Percentiles rank a stretch among this genome's conserved stretches.
Evolutionary conservation across 2,113 vertebrate genomes (phyloP).

Genomic region (Odocoileus virginianus): DNA sequence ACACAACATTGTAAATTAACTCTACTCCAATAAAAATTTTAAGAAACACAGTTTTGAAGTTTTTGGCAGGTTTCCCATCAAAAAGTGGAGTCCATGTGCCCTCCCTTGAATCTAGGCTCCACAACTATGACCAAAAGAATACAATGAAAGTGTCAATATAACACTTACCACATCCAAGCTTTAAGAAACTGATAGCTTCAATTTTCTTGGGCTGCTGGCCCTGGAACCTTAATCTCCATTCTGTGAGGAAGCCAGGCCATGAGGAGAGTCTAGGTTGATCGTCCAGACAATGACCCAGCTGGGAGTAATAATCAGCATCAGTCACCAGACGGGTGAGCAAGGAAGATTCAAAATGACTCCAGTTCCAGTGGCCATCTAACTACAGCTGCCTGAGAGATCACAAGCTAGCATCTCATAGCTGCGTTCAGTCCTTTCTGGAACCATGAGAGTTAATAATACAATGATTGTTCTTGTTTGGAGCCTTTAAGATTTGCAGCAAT

Average conservation of each 20-base stretch:
- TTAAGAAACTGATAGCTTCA: not conserved
- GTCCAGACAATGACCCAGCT: not conserved
- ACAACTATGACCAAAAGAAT: not conserved
- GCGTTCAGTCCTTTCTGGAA: not conserved
- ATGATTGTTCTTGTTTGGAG: not conserved
- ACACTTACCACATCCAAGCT: not conserved
- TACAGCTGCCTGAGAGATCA: not conserved
- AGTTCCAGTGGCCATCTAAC: not conserved
- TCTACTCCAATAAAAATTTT: not conserved
- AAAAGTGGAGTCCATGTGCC: not conserved
- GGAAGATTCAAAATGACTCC: not conserved
- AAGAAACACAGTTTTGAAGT: not conserved
- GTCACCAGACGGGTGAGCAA: not conserved
- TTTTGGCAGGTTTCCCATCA: not conserved
- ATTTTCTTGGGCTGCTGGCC: not conserved
- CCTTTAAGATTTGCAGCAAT: not conserved
- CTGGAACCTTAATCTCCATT: not conserved
- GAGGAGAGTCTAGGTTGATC: not conserved
- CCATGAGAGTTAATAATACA: not conserved
- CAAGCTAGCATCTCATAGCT: not conserved
- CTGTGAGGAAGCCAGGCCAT: not conserved
- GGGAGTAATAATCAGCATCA: not conserved
- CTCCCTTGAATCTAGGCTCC: not conserved
- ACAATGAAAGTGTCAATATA: not conserved
- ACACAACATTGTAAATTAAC: not conserved